Base-by-base conservation (phyloP, 2,797 vertebrate genomes). In the Schizothorax lantsangensis region DNA sequence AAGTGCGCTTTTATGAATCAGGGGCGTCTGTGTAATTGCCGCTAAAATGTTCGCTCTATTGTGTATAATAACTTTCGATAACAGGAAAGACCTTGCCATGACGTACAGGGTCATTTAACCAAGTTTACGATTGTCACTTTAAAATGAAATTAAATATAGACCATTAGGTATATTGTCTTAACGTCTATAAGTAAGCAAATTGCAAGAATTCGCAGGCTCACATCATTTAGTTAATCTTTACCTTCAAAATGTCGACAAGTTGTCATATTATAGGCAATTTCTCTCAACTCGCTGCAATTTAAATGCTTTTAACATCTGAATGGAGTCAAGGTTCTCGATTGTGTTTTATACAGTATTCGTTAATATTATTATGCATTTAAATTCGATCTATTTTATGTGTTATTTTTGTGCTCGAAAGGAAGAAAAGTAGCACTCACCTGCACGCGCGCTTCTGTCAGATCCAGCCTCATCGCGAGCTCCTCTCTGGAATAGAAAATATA, bases 1-100 rank as follows among this genome's bases (percentile, higher is more conserved):
- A 97, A 98, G 97, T 97, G 96, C 95, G 96, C 96, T 97, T 97
- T 98, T 97, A 97, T 97, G 96, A 97, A 97, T 96, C 95, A 94
- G 94, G 94, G 95, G 95, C 95, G 94, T 96, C 95, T 93, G 93
- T 96, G 96, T 96, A 97, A 97, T 97, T 97, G 94, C 96, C 95
- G 95, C 96, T 97, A 97, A 97, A 97, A 95, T 92, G 96, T 95
- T 94, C 94, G 87, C 89, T 95, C 93, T 93, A 95, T 94, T 94
- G 93, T 94, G 94, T 92, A 93, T 96, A 97, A 96, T 95, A 95
- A 95, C 95, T 94, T 95, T 93, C 92, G 94, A 95, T 95, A 95
- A 95, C 94, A 95, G 96, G 94, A 95, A 94, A 91, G 92, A 92
- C 92, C 92, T 92, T 91, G 89, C 89, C 88, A 71, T 91, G 85